Percentiles rank a stretch among this genome's conserved stretches.
These are phyloP conservation scores for Manis javanica DNA, from an alignment of 2,797 vertebrate species.

Conservation along the genomic window DNA sequence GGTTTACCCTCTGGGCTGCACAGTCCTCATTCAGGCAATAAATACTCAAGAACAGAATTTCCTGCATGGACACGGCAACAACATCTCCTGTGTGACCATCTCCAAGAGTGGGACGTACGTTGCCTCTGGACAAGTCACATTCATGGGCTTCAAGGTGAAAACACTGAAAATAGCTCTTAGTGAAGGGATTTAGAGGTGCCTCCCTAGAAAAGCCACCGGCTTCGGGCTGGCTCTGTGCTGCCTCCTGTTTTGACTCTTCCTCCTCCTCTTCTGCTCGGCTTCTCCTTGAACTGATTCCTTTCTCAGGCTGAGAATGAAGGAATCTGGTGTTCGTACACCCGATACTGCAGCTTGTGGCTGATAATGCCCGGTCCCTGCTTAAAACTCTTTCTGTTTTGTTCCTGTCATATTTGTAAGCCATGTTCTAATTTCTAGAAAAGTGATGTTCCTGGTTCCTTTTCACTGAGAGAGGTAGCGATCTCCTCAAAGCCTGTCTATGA, in stretches of 20 bases:
- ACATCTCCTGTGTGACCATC: slow-evolving; percentile 91
- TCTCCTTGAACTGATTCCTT: not conserved
- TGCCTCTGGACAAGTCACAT: slow-evolving; percentile 94
- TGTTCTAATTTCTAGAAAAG: not conserved
- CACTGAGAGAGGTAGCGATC: not conserved
- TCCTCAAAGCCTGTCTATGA: not conserved
- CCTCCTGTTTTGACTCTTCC: accelerated
- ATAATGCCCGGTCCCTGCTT: not conserved
- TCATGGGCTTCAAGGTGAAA: slow-evolving; percentile 93
- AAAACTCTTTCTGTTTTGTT: not conserved
- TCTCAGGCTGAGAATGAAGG: not conserved
- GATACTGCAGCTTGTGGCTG: too few relatives aligned
- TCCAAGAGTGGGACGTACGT: slow-evolving; percentile 91
- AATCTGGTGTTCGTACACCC: not conserved
- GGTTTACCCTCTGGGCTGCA: slow-evolving; percentile 93
- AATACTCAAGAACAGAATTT: slow-evolving; percentile 89
- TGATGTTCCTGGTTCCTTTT: not conserved
- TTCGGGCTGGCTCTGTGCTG: not conserved
- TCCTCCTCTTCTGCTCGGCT: not conserved
- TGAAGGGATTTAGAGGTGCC: not conserved
- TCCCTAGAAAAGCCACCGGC: not conserved
- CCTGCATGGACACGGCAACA: slow-evolving; percentile 93
- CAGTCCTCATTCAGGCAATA: slow-evolving; percentile 90
- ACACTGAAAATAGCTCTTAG: not conserved
- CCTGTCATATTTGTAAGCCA: not conserved